phyloP scores from a whole-genome alignment of 2,888 invertebrate species.

The Campoplex capitator region DNA sequence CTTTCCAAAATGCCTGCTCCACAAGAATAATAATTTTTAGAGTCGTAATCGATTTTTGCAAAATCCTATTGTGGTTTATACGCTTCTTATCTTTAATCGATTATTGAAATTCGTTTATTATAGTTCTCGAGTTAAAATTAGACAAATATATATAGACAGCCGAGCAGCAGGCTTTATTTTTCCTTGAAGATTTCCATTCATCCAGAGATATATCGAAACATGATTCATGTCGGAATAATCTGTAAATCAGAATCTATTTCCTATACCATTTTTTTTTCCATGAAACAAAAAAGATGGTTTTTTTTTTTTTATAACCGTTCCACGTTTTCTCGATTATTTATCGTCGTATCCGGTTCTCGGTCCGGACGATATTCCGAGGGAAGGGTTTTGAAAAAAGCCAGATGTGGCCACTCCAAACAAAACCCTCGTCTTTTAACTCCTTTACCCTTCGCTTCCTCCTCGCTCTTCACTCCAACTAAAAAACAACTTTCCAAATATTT shows the following conservation, averaged over 20 bases:
- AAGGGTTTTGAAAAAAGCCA: slow-evolving; percentile 41
- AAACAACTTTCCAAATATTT: slow-evolving; percentile 46
- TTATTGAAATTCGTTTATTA: background rate
- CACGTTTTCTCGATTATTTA: slow-evolving; percentile 28
- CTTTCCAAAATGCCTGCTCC: background rate
- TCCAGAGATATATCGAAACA: background rate
- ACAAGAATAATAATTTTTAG: background rate
- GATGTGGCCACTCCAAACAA: slow-evolving; percentile 57
- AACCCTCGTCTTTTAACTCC: slow-evolving; percentile 53
- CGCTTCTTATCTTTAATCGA: background rate
- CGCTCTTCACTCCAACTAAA: background rate
- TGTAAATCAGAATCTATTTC: background rate
- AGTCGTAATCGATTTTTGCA: background rate
- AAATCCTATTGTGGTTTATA: background rate
- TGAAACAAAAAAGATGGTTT: background rate
- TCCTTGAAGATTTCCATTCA: background rate
- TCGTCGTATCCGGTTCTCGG: slow-evolving; percentile 41
- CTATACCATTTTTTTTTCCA: background rate
- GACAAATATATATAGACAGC: background rate
- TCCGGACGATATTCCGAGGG: background rate
- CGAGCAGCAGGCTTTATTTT: background rate
- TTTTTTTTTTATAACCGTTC: slow-evolving; percentile 20
- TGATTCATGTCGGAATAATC: slow-evolving; percentile 2
- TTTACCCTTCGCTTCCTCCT: background rate
- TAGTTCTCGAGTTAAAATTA: background rate